A percentile compares a stretch with the other conserved stretches of the same genome.
phyloP scores from a whole-genome alignment of 2,797 vertebrate genomes.

The Delichon dasypus region DNA sequence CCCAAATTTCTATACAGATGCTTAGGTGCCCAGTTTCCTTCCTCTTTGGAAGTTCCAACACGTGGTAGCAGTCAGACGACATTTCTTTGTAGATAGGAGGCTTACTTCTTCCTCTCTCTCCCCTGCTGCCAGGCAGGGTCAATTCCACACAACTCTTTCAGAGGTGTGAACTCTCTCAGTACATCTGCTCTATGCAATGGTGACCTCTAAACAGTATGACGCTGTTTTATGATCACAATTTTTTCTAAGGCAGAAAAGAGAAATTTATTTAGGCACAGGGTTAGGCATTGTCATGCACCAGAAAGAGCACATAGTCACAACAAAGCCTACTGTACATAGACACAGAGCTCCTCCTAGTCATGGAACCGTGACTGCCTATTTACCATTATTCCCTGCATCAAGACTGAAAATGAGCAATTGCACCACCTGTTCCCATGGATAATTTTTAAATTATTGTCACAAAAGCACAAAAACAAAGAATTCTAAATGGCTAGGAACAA shows the following conservation, averaged over 20 bases:
- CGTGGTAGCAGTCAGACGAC: accelerated
- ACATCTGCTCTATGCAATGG: not conserved
- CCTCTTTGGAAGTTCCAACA: not conserved
- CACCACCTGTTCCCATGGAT: not conserved
- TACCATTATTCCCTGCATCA: not conserved
- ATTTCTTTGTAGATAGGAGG: not conserved
- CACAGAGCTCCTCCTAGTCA: not conserved
- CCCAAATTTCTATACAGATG: not conserved
- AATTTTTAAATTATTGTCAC: not conserved
- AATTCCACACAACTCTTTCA: not conserved
- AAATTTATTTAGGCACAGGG: not conserved
- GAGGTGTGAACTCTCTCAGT: not conserved
- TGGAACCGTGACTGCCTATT: not conserved
- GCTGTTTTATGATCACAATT: not conserved
- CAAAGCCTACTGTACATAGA: not conserved
- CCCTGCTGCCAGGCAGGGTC: not conserved
- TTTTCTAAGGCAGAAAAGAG: not conserved
- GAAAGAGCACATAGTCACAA: not conserved
- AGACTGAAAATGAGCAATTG: not conserved
- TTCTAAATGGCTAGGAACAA: not conserved
- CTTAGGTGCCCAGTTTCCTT: not conserved
- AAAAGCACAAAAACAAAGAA: not conserved
- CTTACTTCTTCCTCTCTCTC: not conserved
- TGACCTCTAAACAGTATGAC: not conserved
- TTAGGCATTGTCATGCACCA: not conserved